phyloP scores from a whole-genome alignment of 2,797 vertebrate genomes.

The Sebastolobus alascanus region DNA sequence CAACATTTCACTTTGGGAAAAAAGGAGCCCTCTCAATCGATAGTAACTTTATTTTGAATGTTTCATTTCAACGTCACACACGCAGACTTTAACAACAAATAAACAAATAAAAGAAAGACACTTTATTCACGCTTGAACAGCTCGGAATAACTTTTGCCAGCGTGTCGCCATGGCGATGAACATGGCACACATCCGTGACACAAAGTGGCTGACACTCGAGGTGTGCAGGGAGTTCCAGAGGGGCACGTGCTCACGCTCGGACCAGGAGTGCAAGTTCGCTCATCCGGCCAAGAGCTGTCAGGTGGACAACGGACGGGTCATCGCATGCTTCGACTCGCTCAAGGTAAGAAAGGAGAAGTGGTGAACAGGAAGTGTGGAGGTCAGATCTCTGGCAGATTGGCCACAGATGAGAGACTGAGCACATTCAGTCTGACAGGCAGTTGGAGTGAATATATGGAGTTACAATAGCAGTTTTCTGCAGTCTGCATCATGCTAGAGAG shows the following conservation, averaged over 20 bases:
- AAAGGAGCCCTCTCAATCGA: constrained; percentile 61
- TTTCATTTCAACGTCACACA: constrained; percentile 52
- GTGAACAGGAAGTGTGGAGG: constrained; percentile 25
- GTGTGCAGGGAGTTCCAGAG: constrained; percentile 99
- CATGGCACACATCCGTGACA: constrained; percentile 96
- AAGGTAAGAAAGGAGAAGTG: constrained; percentile 90
- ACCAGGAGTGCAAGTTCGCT: constrained; percentile 98
- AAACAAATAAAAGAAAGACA: constrained; percentile 38
- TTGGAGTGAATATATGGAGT: constrained; percentile 35
- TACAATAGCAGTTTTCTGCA: constrained; percentile 25
- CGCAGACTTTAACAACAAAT: constrained; percentile 43
- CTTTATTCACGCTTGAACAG: constrained; percentile 42
- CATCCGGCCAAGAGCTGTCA: constrained; percentile 98
- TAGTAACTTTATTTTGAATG: constrained; percentile 55
- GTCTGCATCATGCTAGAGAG: constrained; percentile 45
- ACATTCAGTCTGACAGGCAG: constrained; percentile 22
- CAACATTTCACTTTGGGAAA: constrained; percentile 73
- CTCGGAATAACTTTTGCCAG: constrained; percentile 57
- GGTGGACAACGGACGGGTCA: constrained; percentile 98
- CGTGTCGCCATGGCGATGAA: constrained; percentile 89
- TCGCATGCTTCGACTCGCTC: constrained; percentile 99
- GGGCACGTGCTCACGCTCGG: constrained; percentile 95
- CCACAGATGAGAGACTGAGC: constrained; percentile 20
- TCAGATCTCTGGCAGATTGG: constrained; percentile 15
- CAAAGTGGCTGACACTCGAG: constrained; percentile 99